A percentile compares a stretch with the other conserved stretches of the same genome.
Conservation (phyloP, 1,140 invertebrate genomes). For the Achatina immaculata region DNA sequence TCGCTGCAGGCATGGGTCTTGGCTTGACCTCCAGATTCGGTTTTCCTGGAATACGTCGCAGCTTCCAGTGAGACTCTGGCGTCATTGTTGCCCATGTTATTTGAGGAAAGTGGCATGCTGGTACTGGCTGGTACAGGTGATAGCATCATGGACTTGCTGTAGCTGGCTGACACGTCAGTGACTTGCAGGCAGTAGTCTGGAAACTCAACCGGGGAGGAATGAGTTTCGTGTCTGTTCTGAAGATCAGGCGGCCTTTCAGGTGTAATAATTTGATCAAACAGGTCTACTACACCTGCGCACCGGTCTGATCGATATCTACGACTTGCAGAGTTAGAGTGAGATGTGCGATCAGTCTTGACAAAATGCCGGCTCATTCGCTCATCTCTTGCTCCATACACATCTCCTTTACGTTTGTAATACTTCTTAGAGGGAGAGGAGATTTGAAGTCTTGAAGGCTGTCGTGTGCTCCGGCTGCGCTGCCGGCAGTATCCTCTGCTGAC, state of each 20-base stretch:
- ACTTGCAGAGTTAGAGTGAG: not conserved
- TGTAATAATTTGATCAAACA: constrained; percentile 1
- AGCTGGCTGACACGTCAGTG: too few relatives aligned
- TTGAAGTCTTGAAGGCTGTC: not conserved
- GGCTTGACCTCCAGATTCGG: too few relatives aligned
- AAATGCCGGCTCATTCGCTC: not conserved
- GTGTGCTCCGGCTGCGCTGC: not conserved
- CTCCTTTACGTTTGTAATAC: not conserved
- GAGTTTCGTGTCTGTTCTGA: not conserved
- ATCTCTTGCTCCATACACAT: not conserved
- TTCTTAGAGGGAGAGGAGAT: not conserved
- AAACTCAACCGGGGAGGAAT: not conserved
- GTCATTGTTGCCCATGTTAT: not conserved
- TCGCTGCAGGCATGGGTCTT: too few relatives aligned
- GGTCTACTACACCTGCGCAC: not conserved
- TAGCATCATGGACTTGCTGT: too few relatives aligned
- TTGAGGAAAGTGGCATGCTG: not conserved
- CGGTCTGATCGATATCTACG: not conserved
- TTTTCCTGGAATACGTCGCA: too few relatives aligned
- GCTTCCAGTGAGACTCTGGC: too few relatives aligned
- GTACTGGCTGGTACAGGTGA: not conserved
- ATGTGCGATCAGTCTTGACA: too few relatives aligned
- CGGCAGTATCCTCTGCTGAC: not conserved
- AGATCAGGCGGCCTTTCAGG: too few relatives aligned
- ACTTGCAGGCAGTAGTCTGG: too few relatives aligned